phyloP scores from a whole-genome alignment of 2,888 invertebrate species.

The Nebria salina region DNA sequence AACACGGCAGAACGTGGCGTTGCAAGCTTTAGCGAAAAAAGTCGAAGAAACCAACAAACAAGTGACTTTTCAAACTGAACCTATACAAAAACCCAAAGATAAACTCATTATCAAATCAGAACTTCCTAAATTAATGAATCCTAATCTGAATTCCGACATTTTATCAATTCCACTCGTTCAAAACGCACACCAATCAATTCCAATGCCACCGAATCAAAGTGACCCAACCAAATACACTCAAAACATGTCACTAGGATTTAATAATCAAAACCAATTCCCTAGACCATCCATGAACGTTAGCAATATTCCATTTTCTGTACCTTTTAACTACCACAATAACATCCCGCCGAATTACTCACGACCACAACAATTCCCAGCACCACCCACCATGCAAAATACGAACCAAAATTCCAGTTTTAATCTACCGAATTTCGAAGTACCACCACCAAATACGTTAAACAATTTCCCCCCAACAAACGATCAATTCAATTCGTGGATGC shows the following conservation, averaged over 20 bases:
- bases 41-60: slow-evolving; percentile 77
- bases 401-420: slow-evolving; percentile 24
- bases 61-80: slow-evolving; percentile 57
- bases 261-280: neutral
- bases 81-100: slow-evolving; percentile 19
- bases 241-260: slow-evolving; percentile 3
- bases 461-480: neutral
- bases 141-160: slow-evolving; percentile 27
- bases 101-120: neutral
- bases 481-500: slow-evolving; percentile 49
- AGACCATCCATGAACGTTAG: slow-evolving; percentile 12
- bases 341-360: slow-evolving; percentile 10
- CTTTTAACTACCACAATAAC: neutral
- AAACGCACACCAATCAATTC: slow-evolving; percentile 12
- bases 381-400: slow-evolving; percentile 5
- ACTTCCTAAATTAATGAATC: slow-evolving; percentile 20
- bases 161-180: neutral
- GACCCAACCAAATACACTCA: neutral
- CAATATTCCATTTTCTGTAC: slow-evolving; percentile 20
- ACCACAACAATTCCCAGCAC: slow-evolving; percentile 6
- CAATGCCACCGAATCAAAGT: neutral
- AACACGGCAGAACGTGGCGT: slow-evolving; percentile 80
- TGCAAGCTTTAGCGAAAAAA: slow-evolving; percentile 79
- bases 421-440: slow-evolving; percentile 3
- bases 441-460: neutral